Evolutionary conservation across 2,888 invertebrate species (phyloP).

Genomic region (Euzetes globulus): DNA sequence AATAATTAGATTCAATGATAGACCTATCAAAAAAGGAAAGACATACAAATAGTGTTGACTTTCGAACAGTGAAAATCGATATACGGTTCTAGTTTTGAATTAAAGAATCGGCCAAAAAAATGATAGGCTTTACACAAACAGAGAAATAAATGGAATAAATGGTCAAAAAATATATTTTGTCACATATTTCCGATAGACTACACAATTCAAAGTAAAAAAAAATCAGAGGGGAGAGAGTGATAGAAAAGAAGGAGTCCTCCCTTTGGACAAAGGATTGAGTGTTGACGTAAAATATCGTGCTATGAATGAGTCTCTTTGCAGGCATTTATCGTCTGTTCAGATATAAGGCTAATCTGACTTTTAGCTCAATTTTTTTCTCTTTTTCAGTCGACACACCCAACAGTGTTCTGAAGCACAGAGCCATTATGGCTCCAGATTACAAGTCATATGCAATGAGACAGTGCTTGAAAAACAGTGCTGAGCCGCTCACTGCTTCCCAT

Average conservation of each 20-base stretch:
- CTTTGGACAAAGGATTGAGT: slow-evolving; percentile 17
- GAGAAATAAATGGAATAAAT: neutral
- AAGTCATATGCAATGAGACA: neutral
- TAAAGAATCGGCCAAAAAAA: neutral
- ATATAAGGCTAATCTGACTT: slow-evolving; percentile 28
- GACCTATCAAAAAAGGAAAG: neutral
- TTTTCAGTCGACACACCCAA: neutral
- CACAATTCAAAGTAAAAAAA: neutral
- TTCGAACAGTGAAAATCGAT: neutral
- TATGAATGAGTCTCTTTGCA: neutral
- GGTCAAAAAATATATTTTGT: no score
- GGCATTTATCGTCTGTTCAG: slow-evolving; percentile 8
- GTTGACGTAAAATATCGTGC: slow-evolving; percentile 14
- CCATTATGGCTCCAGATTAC: neutral
- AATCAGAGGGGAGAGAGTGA: neutral
- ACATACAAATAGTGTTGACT: neutral
- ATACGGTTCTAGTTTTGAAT: neutral
- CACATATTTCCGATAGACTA: neutral
- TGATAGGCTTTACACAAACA: neutral
- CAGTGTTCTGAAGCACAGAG: neutral
- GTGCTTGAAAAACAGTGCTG: no score
- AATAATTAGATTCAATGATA: neutral
- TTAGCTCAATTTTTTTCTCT: neutral
- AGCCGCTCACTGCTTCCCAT: neutral
- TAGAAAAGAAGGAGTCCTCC: slow-evolving; percentile 1